phyloP scores from a whole-genome alignment of 37 sponge, comb jelly and placozoan genomes.

The Oscarella lobularis region DNA sequence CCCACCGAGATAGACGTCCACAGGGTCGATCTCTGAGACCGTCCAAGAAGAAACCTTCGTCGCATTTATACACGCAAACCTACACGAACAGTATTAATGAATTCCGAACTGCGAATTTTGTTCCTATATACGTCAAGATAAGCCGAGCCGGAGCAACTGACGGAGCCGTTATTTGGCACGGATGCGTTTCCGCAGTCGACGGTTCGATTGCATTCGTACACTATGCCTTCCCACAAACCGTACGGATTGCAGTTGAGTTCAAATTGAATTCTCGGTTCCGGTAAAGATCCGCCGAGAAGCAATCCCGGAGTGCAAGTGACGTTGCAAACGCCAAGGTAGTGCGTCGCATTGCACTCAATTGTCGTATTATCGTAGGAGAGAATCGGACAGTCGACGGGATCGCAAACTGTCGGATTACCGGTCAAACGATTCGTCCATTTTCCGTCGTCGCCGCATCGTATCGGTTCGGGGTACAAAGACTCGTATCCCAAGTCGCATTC shows the following conservation, averaged over 20 bases:
- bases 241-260: not conserved
- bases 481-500: not conserved
- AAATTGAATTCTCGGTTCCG: not conserved
- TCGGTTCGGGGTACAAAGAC: not conserved
- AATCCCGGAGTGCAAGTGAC: not conserved
- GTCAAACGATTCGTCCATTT: not conserved
- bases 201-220: not conserved
- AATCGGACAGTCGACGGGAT: not conserved
- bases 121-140: not conserved
- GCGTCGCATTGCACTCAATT: not conserved
- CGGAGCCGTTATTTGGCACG: not conserved
- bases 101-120: no score
- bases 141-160: not conserved
- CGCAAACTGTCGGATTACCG: not conserved
- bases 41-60: not conserved
- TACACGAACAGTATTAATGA: no score
- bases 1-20: no score
- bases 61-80: not conserved
- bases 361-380: no score
- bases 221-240: not conserved
- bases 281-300: not conserved
- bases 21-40: no score
- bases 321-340: not conserved
- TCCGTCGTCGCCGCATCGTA: not conserved
- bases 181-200: not conserved